Evolutionary conservation across 2,888 invertebrate species (phyloP).

Genomic region (Bruchidius siliquastri): DNA sequence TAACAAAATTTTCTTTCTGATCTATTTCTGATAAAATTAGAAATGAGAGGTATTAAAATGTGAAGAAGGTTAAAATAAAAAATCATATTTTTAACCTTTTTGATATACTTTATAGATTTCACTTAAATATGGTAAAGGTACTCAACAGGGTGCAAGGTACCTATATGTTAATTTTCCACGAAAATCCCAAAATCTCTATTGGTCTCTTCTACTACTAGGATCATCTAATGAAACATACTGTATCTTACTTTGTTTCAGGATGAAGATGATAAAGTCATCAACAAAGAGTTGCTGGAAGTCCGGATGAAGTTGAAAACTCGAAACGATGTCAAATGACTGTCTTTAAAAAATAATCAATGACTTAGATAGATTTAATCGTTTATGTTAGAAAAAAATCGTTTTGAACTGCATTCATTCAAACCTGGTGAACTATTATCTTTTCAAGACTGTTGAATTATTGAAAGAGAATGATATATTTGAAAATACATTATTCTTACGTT

Average conservation of each 20-base stretch:
- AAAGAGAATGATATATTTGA: neutral
- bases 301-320: constrained; percentile 58
- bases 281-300: constrained; percentile 59
- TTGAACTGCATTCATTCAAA: neutral
- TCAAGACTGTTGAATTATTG: neutral
- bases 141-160: too few species aligned
- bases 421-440: neutral
- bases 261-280: constrained; percentile 50
- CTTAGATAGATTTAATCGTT: neutral
- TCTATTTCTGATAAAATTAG: too few species aligned
- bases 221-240: neutral
- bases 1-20: too few species aligned
- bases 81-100: too few species aligned
- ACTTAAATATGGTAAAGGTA: too few species aligned
- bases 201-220: too few species aligned
- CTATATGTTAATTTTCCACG: too few species aligned
- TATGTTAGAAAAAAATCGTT: neutral
- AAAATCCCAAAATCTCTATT: too few species aligned
- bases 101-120: too few species aligned
- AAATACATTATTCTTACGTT: too few species aligned
- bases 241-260: constrained; percentile 37
- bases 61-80: too few species aligned
- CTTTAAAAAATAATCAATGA: neutral
- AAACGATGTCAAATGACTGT: constrained; percentile 23
- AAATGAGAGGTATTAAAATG: too few species aligned